Conservation (phyloP, 2,888 invertebrate genomes). For the Ophion ventricosus region DNA sequence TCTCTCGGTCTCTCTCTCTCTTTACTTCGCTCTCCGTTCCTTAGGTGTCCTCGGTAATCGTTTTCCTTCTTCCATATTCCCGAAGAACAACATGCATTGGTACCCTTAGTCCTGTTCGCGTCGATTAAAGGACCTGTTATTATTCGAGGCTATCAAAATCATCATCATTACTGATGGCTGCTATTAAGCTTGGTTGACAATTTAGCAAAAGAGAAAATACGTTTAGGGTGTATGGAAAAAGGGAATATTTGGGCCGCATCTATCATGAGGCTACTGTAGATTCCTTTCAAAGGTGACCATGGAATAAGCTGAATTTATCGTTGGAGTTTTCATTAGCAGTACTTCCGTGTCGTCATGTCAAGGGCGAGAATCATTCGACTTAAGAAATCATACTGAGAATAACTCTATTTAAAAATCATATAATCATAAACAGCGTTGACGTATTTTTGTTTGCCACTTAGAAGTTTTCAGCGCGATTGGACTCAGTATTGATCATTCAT, state of each 20-base stretch:
- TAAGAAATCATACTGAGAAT: not conserved
- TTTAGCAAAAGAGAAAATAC: not conserved
- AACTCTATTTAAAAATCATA: no score
- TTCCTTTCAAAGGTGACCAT: not conserved
- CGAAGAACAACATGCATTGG: not conserved
- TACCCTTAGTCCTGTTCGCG: not conserved
- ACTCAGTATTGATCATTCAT: not conserved
- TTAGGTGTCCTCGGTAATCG: not conserved
- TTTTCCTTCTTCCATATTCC: not conserved
- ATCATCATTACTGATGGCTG: not conserved
- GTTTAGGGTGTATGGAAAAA: not conserved
- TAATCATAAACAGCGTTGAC: no score
- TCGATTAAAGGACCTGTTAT: not conserved
- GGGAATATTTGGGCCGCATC: not conserved
- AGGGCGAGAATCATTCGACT: not conserved
- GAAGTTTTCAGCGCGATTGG: no score
- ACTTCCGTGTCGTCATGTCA: not conserved
- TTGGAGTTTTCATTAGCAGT: not conserved
- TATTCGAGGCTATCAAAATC: not conserved
- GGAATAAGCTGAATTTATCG: not conserved
- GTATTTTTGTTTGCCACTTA: no score
- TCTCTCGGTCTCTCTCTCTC: conserved; percentile 28
- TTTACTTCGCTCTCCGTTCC: conserved; percentile 16
- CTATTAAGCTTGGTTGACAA: not conserved
- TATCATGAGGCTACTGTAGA: not conserved